Evolutionary conservation across 2,113 vertebrate genomes (phyloP), one percentile per base, ranked within the genome.

Genomic region (Spheniscus mendiculus): DNA sequence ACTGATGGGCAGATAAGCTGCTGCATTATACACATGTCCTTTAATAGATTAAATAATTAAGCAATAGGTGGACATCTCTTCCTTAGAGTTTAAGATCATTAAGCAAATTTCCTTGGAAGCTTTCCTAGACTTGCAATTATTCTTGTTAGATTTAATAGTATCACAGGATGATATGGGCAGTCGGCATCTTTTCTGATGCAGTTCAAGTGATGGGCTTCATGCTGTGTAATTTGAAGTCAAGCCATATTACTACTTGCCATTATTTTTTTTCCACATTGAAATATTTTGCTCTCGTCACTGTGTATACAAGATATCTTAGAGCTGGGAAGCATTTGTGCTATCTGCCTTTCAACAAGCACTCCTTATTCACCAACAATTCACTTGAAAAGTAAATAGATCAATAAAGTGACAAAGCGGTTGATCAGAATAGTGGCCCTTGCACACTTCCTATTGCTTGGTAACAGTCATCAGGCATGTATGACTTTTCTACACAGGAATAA

Each of bases 41-140:
- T 83, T 83, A 80, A 70, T 44, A 83, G 89, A 88, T 88, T 55
- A 93, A 96, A 80, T 88, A 96, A 93, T 95, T 95, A 97, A 93
- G 88, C 71, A 88, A 95, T 88, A 90, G 82, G 62, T 94, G 82
- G 84, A 94, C 67, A 81, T 93, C 78, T 62, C 58, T 96, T 89
- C 84, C 76, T 87, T 16, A 81, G 66, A 88, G 62, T 83, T 83
- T 97, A 98, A 97, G 86, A 76, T 97, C 94, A 96, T 80, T 94
- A 91, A 93, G 56, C 45, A 82, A 81, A 96, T 96, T 84, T 92
- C 79, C 58, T 96, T 74, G 53, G 87, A 93, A 82, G 63, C 29
- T 55, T 59, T 42, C 53, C 74, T 83, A 89, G 87, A 49, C 36
- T 85, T 87, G 53, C 34, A 96, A 79, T 95, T 96, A 77, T 91